Conservation (phyloP, 35 echinoderm and acorn worm genomes). For the Heliocidaris tuberculata region DNA sequence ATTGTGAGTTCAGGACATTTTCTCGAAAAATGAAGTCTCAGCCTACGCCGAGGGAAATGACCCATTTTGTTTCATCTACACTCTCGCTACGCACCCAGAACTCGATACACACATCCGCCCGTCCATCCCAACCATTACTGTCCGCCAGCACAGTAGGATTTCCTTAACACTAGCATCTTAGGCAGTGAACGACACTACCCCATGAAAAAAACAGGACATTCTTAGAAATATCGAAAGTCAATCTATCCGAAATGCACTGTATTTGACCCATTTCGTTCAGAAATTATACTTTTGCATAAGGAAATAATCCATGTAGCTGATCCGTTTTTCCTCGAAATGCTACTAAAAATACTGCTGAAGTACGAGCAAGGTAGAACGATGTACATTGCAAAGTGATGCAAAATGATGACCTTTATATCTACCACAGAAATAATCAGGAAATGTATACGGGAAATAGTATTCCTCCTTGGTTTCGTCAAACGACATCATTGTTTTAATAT, state of each 20-base stretch:
- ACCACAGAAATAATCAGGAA: no score
- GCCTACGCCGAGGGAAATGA: neutral
- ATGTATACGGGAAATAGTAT: no score
- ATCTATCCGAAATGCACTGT: neutral
- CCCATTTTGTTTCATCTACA: neutral
- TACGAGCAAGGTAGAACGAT: neutral
- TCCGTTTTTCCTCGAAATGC: neutral
- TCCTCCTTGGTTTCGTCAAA: no score
- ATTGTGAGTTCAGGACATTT: neutral
- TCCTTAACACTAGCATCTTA: neutral
- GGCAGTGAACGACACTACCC: neutral
- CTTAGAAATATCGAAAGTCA: neutral
- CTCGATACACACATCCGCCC: no score
- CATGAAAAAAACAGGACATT: neutral
- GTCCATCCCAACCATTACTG: no score
- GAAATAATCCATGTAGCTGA: neutral
- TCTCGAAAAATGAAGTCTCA: neutral
- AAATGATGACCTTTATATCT: no score
- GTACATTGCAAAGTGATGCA: no score
- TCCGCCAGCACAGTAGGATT: neutral
- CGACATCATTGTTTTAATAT: no score
- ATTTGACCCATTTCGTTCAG: neutral
- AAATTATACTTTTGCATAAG: neutral
- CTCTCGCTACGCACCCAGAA: neutral
- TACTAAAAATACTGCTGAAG: neutral